Percentiles rank a stretch among this genome's conserved stretches.
Evolutionary conservation across 2,888 invertebrate genomes (phyloP).

Genomic region (Pristionchus fissidentatus): DNA sequence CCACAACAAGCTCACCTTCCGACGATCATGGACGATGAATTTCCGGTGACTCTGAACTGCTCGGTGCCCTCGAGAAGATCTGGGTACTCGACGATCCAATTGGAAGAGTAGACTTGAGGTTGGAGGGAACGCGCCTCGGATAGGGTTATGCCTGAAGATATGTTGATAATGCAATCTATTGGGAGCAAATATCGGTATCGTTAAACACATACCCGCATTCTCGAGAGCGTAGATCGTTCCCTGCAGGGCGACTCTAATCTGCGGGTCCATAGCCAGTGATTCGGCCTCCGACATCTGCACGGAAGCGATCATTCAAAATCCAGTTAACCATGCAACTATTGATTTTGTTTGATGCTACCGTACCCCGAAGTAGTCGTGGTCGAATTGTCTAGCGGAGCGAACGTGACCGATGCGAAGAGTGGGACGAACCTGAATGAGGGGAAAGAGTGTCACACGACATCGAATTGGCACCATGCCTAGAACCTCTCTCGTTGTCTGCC

Average conservation of each 20-base stretch:
- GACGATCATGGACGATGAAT: conserved; percentile 59
- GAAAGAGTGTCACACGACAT: too few relatives aligned
- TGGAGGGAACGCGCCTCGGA: conserved; percentile 54
- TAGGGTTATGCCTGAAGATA: conserved; percentile 52
- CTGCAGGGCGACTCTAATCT: conserved; percentile 59
- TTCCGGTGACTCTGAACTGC: conserved; percentile 62
- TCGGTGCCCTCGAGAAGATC: conserved; percentile 50
- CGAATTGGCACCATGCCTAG: neutral
- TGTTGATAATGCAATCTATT: neutral
- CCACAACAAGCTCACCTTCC: conserved; percentile 53
- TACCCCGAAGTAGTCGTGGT: conserved; percentile 63
- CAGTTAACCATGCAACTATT: neutral
- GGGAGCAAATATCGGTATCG: neutral
- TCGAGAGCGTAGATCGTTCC: conserved; percentile 59
- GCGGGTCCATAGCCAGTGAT: conserved; percentile 62
- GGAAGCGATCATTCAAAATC: conserved; percentile 14
- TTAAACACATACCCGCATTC: conserved; percentile 51
- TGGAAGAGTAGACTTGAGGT: conserved; percentile 57
- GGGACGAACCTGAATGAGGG: neutral
- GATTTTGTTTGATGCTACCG: neutral
- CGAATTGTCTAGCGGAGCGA: conserved; percentile 49
- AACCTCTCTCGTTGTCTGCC: neutral
- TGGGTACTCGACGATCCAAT: conserved; percentile 59
- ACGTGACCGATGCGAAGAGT: conserved; percentile 29
- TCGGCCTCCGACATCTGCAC: conserved; percentile 60